Evolutionary conservation across 1,140 invertebrate genomes (phyloP), one percentile per base, ranked within the genome.

Genomic region (Halyomorpha halys): DNA sequence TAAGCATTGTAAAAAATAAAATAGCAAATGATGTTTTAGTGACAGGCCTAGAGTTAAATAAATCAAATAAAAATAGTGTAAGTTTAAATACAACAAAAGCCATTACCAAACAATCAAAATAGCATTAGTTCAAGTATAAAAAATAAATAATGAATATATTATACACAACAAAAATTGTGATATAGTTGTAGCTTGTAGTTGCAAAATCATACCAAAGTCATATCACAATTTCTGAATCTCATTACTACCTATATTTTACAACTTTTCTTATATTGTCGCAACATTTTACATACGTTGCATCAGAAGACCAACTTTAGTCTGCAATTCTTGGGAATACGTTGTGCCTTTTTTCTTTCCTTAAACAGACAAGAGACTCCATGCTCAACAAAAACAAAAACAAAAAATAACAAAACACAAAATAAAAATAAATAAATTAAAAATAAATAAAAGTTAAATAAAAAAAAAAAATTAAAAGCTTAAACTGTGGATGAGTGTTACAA

Each of bases 281-380:
- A 18, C n/a, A 39, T 18, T 39, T 62, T 70, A 79, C 78, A 76
- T 80, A 79, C 77, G 74, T 78, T 78, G 74, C 74, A 75, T 79
- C 73, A 79, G 71, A 56, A 71, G 73, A 65, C 76, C 77, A 74
- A 80, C 76, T 74, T 75, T 76, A 72, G 76, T 75, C 73, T 78
- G 77, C 51, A 80, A 75, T 68, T 79, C 75, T 74, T 80, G 76
- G 61, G 78, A 75, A 72, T 78, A 79, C 73, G 78, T 79, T 68
- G 74, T 79, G 71, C 72, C 77, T 70, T 73, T 70, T 71, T 67
- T 73, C 72, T 76, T 78, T 64, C 76, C 77, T 79, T 75, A 62
- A 66, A 51, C 63, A 66, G 64, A 44, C 66, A 39, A 49, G 16
- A 59, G 34, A 64, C 54, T 59, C 19, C 45, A 53, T 19, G 47